These are phyloP conservation scores for Kuschelorhynchus macadamiae DNA, from an alignment of 2,888 invertebrate species.

Conservation along the genomic window DNA sequence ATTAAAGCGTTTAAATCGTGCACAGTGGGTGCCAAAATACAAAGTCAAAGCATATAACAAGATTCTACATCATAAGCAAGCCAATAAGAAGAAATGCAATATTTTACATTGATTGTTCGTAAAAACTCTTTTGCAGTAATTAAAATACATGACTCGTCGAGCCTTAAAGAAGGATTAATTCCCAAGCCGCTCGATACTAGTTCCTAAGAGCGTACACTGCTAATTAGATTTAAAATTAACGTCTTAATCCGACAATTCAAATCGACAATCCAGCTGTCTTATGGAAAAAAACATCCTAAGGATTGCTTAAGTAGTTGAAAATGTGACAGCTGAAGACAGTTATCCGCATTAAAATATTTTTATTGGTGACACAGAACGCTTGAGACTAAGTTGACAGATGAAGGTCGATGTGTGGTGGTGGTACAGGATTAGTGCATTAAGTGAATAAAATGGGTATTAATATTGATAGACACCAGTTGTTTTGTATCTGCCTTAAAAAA, in stretches of 20 bases:
- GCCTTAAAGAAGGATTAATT: constrained; percentile 23
- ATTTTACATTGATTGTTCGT: too few relatives aligned
- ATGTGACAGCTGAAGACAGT: constrained; percentile 54
- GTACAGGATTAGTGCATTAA: constrained; percentile 20
- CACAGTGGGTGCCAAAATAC: too few relatives aligned
- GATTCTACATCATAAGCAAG: too few relatives aligned
- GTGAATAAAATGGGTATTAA: constrained; percentile 18
- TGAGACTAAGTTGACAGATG: constrained; percentile 16
- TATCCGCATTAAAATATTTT: constrained; percentile 58
- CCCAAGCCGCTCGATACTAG: constrained; percentile 18
- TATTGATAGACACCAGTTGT: constrained; percentile 6
- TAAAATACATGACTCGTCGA: constrained; percentile 17
- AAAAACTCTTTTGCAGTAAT: not conserved
- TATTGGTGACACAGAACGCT: constrained; percentile 16
- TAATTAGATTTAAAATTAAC: constrained; percentile 27
- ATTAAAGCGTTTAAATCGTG: too few relatives aligned
- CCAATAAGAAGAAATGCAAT: too few relatives aligned
- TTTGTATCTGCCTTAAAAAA: too few relatives aligned
- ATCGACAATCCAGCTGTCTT: constrained; percentile 27
- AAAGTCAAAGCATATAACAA: too few relatives aligned
- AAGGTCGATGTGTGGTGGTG: constrained; percentile 5
- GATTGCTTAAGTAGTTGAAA: constrained; percentile 57
- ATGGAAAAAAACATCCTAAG: constrained; percentile 52
- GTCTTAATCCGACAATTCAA: constrained; percentile 29
- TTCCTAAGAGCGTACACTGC: constrained; percentile 17